Base-by-base conservation (phyloP, 2,113 vertebrate genomes). In the Fregetta grallaria region DNA sequence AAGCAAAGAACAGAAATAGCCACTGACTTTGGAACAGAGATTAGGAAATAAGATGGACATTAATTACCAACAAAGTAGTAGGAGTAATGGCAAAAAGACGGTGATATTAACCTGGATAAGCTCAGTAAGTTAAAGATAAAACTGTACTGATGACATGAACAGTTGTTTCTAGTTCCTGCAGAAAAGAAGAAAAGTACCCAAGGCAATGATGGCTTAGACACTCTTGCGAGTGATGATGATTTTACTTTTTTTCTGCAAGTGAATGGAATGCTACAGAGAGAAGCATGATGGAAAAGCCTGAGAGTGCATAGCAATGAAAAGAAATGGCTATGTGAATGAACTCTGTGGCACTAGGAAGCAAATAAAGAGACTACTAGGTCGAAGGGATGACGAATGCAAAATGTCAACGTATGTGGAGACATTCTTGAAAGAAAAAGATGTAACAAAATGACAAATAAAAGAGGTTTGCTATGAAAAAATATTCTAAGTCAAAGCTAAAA, bases 311-410 rank as follows among this genome's bases (percentile, higher is more conserved):
- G 72, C 49, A 77, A 84, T 58, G 86, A 80, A 90, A 86, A 55
- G 26, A 95, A 90, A 88, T 63, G 32, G 36, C 25, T 91, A 4
- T 65, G n/a, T 44, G 7, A 89, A 89, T 74, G 68, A 95, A 77
- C 56, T 91, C 63, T 67, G 40, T 71, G 71, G 36, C 47, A 86
- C 27, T 53, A 47, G 72, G 73, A 92, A 84, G 45, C 36, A 95
- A 86, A 91, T n/a, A 70, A 49, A 65, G 40, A 23, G 3, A 81
- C 62, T 65, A 65, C 44, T 68, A 40, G 25, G n/a, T 79, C n/a
- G 67, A 90, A 88, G 34, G 17, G 27, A 90, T 88, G 75, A 78
- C 82, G 94, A 90, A 95, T 75, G 26, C 11, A 84, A 92, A 90
- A 92, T 63, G 40, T 75, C 59, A 89, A 50, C 38, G 32, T 61